phyloP scores from a whole-genome alignment of 2,888 invertebrate species.

The Toxonevra muliebris region DNA sequence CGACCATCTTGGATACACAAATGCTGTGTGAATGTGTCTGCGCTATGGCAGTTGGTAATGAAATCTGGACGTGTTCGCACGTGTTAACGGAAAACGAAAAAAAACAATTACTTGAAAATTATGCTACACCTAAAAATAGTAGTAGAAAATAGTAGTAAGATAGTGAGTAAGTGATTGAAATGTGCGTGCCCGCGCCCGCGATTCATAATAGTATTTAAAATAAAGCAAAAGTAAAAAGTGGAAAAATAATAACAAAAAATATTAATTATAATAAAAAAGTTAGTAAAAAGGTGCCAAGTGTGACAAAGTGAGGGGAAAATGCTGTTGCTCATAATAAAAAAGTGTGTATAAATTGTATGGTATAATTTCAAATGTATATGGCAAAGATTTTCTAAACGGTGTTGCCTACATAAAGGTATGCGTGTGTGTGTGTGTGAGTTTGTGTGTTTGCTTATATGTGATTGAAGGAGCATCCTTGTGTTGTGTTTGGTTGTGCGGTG shows the following conservation, averaged over 20 bases:
- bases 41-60: constrained; percentile 58
- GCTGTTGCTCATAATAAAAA: not conserved
- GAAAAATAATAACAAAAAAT: not conserved
- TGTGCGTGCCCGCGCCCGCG: too few relatives aligned
- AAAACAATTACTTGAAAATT: too few relatives aligned
- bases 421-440: not conserved
- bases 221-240: too few relatives aligned
- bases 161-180: too few relatives aligned
- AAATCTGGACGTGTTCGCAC: constrained; percentile 61
- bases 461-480: not conserved
- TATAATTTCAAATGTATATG: too few relatives aligned
- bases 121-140: too few relatives aligned
- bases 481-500: not conserved
- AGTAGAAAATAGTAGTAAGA: too few relatives aligned
- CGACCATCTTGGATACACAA: constrained; percentile 14
- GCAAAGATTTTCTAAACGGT: too few relatives aligned
- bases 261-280: not conserved
- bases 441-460: not conserved
- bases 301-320: not conserved
- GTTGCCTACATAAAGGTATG: not conserved
- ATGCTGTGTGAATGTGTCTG: constrained; percentile 20
- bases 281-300: not conserved
- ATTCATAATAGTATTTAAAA: too few relatives aligned
- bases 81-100: constrained; percentile 46
- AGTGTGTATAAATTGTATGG: too few relatives aligned